Percentiles rank a stretch among this genome's conserved stretches.
Conservation (phyloP, 2,797 vertebrate genomes). For the Chelmon rostratus region DNA sequence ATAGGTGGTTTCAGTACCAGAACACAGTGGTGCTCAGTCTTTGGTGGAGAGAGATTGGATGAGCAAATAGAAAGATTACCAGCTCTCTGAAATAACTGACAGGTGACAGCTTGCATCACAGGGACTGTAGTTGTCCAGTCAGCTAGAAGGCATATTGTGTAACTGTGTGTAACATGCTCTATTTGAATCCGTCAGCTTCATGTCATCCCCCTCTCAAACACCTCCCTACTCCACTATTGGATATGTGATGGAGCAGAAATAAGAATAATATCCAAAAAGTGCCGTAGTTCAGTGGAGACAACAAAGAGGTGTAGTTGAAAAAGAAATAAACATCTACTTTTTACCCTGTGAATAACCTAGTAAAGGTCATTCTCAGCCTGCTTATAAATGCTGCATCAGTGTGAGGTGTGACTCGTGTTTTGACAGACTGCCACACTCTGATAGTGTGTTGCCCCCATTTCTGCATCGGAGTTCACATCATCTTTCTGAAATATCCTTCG, state of each 20-base stretch:
- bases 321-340: conserved; percentile 9
- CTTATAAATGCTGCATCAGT: conserved; percentile 53
- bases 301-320: background rate
- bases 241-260: conserved; percentile 5
- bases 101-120: conserved; percentile 55
- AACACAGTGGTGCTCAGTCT: conserved; percentile 11
- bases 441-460: conserved; percentile 39
- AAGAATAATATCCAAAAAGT: background rate
- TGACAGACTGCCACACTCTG: conserved; percentile 64
- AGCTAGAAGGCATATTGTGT: conserved; percentile 45
- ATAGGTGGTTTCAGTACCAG: conserved; percentile 15
- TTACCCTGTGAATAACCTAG: conserved; percentile 35
- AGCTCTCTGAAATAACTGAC: conserved; percentile 42
- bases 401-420: conserved; percentile 62
- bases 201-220: conserved; percentile 26
- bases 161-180: conserved; percentile 50
- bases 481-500: conserved; percentile 52
- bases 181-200: conserved; percentile 51
- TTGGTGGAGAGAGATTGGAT: conserved; percentile 16
- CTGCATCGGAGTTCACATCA: conserved; percentile 43
- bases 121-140: conserved; percentile 38
- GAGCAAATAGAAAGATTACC: conserved; percentile 57
- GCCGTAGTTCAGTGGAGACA: conserved; percentile 6
- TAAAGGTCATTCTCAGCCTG: conserved; percentile 31
- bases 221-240: background rate